These are phyloP conservation scores for Drosophila paranaensis DNA, from an alignment of 2,888 invertebrate species.

Conservation along the genomic window DNA sequence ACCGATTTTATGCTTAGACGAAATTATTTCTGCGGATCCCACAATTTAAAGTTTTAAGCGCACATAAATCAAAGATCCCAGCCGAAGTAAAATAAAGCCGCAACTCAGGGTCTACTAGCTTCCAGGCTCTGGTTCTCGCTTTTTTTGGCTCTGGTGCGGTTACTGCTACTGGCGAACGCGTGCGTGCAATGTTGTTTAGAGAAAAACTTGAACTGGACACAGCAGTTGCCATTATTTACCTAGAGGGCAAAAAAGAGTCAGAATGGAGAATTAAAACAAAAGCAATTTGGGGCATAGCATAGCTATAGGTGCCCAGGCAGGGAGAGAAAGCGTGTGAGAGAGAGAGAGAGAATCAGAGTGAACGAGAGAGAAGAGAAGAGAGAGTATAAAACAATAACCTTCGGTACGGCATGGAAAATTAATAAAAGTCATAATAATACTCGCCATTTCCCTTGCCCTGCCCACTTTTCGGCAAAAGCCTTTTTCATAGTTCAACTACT, in stretches of 20 bases:
- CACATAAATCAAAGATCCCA: constrained; percentile 71
- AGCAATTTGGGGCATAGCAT: constrained; percentile 22
- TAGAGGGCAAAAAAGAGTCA: constrained; percentile 21
- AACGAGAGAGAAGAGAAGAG: neutral
- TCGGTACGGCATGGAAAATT: constrained; percentile 59
- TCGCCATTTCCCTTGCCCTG: constrained; percentile 75
- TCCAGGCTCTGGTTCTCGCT: constrained; percentile 5
- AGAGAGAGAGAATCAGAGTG: neutral
- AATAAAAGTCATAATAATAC: constrained; percentile 80
- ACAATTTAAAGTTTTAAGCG: constrained; percentile 72
- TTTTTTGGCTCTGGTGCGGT: neutral
- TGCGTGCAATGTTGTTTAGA: constrained; percentile 81
- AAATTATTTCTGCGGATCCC: constrained; percentile 53
- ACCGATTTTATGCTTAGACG: constrained; percentile 57
- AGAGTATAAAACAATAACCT: constrained; percentile 26
- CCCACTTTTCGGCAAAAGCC: constrained; percentile 46
- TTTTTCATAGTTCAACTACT: constrained; percentile 52
- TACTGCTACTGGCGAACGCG: constrained; percentile 35
- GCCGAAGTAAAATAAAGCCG: constrained; percentile 47
- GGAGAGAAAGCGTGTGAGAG: neutral
- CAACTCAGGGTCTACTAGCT: constrained; percentile 20
- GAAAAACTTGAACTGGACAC: constrained; percentile 77
- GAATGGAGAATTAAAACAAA: constrained; percentile 50
- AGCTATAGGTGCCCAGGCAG: constrained; percentile 19
- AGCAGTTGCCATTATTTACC: constrained; percentile 49